These are phyloP conservation scores for Thera obeliscata DNA, from an alignment of 2,888 invertebrate species.

Conservation along the genomic window DNA sequence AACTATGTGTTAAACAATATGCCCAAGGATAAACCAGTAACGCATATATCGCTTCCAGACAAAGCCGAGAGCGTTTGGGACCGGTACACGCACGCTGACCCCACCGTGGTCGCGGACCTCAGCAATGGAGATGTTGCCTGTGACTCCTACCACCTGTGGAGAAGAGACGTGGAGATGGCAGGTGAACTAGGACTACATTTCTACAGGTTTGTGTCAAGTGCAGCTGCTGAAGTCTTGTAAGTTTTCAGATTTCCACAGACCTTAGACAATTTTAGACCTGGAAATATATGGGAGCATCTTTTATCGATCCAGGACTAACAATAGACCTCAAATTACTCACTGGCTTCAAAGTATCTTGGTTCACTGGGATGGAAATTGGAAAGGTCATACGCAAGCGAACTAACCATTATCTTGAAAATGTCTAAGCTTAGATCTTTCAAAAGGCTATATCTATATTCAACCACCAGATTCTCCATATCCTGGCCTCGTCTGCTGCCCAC, in stretches of 20 bases:
- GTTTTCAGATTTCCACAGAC: no score
- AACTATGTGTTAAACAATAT: no score
- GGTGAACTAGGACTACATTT: slow-evolving; percentile 79
- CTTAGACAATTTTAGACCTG: no score
- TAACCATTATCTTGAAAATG: no score
- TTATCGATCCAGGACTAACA: no score
- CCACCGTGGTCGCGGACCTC: slow-evolving; percentile 44
- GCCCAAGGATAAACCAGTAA: background rate
- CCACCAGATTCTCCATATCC: slow-evolving; percentile 76
- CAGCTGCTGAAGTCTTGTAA: background rate
- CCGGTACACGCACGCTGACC: slow-evolving; percentile 53
- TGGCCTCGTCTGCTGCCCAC: slow-evolving; percentile 82
- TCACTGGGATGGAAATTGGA: no score
- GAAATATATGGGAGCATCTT: no score
- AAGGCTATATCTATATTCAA: background rate
- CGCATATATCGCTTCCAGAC: slow-evolving; percentile 56
- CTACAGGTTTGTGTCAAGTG: slow-evolving; percentile 61
- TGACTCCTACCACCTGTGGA: slow-evolving; percentile 86
- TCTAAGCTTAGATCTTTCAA: no score
- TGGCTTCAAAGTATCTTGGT: no score
- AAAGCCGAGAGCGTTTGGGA: slow-evolving; percentile 84
- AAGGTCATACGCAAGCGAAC: no score
- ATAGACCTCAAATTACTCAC: no score
- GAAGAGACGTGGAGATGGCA: slow-evolving; percentile 83
- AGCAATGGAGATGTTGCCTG: slow-evolving; percentile 85